Conservation (phyloP, 30 jellyfish, hydroid and myxozoan species). For the Chrysaora quinquecirrha region DNA sequence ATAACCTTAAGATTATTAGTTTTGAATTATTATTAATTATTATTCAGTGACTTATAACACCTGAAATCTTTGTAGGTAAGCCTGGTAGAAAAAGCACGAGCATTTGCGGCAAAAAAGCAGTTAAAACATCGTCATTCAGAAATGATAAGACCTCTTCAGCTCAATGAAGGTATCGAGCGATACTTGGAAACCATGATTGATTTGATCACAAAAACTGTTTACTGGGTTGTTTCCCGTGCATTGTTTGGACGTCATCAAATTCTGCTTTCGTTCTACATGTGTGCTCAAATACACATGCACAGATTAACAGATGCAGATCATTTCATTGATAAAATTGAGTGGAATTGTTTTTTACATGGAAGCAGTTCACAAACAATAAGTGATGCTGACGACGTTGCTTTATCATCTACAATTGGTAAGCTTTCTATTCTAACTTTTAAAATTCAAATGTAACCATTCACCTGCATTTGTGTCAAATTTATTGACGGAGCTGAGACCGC, state of each 20-base stretch:
- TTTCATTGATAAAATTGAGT: constrained; percentile 27
- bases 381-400: background rate
- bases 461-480: no score
- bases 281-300: constrained; percentile 54
- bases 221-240: constrained; percentile 80
- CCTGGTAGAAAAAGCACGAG: constrained; percentile 49
- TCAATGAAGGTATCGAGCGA: constrained; percentile 33
- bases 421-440: no score
- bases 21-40: no score
- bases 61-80: no score
- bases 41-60: no score
- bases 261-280: constrained; percentile 71
- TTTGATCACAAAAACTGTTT: constrained; percentile 64
- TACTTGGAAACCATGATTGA: constrained; percentile 63
- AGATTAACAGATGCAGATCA: constrained; percentile 4
- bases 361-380: no score
- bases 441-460: no score
- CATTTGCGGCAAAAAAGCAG: constrained; percentile 50
- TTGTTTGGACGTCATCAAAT: constrained; percentile 72
- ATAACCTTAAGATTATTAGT: no score
- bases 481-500: no score
- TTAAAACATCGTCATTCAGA: constrained; percentile 35
- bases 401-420: background rate
- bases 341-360: constrained; percentile 64
- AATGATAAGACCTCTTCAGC: constrained; percentile 1